Conservation (phyloP, 2,113 vertebrate genomes). For the Psophia crepitans region DNA sequence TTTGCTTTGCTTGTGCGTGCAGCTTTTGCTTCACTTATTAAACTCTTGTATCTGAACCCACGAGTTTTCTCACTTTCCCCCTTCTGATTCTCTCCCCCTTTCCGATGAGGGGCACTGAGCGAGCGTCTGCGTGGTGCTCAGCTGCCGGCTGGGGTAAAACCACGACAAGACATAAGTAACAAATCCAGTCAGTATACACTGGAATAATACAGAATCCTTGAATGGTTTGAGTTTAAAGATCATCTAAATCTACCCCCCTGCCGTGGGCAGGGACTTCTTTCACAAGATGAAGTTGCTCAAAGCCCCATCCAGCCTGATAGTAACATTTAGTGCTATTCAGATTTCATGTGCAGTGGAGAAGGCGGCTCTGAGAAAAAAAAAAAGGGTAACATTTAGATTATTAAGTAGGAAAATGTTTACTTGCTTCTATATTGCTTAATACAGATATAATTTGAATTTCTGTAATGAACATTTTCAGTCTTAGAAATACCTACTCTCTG, state of each 20-base stretch:
- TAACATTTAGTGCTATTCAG: neutral
- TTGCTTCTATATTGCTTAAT: neutral
- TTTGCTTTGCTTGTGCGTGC: no score
- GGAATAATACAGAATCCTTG: neutral
- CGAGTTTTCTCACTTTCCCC: no score
- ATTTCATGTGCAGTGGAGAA: neutral
- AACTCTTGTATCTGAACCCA: no score
- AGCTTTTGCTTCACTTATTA: no score
- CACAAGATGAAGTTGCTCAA: neutral
- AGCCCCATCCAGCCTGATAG: neutral
- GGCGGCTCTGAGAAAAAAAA: neutral
- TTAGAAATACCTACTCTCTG: neutral
- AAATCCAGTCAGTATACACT: neutral
- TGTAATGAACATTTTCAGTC: neutral
- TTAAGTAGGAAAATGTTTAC: neutral
- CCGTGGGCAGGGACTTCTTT: neutral
- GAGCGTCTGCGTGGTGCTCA: no score
- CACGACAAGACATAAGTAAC: neutral
- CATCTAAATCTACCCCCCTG: rapidly evolving
- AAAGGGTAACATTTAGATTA: neutral
- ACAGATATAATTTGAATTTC: neutral
- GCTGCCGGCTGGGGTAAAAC: no score
- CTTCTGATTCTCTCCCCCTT: no score
- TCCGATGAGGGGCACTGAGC: no score
- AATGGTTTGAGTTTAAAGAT: neutral